Conservation (phyloP, 2,888 invertebrate genomes). For the Ashinkailepas kermadecensis region DNA sequence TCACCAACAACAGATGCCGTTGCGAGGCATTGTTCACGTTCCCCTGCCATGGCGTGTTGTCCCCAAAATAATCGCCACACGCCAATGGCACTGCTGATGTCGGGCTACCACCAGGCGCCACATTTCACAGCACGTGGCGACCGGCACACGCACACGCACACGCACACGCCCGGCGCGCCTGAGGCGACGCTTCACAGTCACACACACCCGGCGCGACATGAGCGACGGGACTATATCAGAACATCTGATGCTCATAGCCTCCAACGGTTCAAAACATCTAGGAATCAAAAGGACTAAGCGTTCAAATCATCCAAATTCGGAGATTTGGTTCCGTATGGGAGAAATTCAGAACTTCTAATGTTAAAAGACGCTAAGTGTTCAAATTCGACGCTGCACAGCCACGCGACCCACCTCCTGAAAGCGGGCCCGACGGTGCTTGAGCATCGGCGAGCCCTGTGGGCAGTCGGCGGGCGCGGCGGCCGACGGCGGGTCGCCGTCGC, state of each 20-base stretch:
- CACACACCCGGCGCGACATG: too few species aligned
- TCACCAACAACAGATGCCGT: too few species aligned
- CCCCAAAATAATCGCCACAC: too few species aligned
- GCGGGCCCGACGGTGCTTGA: conserved; percentile 34
- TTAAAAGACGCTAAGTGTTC: neutral
- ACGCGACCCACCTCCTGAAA: conserved; percentile 33
- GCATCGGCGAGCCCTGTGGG: conserved; percentile 34
- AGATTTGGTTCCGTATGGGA: neutral
- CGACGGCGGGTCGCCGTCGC: conserved; percentile 4
- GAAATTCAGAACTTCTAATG: neutral
- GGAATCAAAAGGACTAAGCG: neutral
- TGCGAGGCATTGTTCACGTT: too few species aligned
- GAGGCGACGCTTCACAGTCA: too few species aligned
- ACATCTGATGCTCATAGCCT: neutral
- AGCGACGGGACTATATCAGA: neutral
- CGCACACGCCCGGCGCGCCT: too few species aligned
- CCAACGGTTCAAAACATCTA: neutral
- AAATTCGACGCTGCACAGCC: neutral
- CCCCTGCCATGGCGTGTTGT: too few species aligned
- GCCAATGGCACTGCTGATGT: too few species aligned
- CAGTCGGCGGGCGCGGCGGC: neutral
- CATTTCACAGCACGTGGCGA: too few species aligned
- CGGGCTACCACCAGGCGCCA: too few species aligned
- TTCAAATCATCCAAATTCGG: neutral
- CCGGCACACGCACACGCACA: too few species aligned